Evolutionary conservation across 2,797 vertebrate species (phyloP).

Genomic region (Knipowitschia caucasica): DNA sequence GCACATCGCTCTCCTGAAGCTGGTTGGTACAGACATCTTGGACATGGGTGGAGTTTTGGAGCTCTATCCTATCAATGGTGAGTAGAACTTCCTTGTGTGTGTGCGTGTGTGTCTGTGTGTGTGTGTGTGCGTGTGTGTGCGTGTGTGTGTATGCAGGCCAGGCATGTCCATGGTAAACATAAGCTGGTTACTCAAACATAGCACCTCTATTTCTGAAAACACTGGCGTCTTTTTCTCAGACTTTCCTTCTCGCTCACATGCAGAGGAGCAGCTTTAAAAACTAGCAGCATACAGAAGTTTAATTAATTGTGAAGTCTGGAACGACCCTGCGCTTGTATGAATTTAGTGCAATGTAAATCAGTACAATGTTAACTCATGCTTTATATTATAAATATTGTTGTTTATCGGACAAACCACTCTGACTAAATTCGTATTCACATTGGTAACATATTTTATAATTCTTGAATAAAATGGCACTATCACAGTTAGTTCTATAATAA

Average conservation of each 20-base stretch:
- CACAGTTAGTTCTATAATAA: too few species aligned
- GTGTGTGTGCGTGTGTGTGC: background rate
- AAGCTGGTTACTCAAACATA: slow-evolving; percentile 6
- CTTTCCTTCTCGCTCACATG: background rate
- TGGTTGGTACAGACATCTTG: slow-evolving; percentile 83
- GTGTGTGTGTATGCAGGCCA: background rate
- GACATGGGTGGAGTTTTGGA: slow-evolving; percentile 91
- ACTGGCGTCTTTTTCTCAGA: slow-evolving; percentile 11
- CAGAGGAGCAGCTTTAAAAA: slow-evolving; percentile 1
- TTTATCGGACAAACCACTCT: too few species aligned
- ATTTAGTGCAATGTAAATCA: background rate
- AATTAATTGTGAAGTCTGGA: background rate
- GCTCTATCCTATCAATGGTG: slow-evolving; percentile 96
- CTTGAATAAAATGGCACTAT: too few species aligned
- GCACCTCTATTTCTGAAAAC: slow-evolving; percentile 17
- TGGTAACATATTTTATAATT: too few species aligned
- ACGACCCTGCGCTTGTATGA: slow-evolving; percentile 3
- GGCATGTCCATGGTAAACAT: slow-evolving; percentile 10
- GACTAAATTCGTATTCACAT: too few species aligned
- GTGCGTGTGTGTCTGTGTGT: background rate
- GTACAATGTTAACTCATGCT: background rate
- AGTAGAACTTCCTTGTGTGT: slow-evolving; percentile 61
- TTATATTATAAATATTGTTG: too few species aligned
- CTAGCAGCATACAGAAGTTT: background rate
- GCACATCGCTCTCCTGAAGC: slow-evolving; percentile 91